phyloP scores from a whole-genome alignment of 2,113 vertebrate genomes.

The Leiothrix lutea region DNA sequence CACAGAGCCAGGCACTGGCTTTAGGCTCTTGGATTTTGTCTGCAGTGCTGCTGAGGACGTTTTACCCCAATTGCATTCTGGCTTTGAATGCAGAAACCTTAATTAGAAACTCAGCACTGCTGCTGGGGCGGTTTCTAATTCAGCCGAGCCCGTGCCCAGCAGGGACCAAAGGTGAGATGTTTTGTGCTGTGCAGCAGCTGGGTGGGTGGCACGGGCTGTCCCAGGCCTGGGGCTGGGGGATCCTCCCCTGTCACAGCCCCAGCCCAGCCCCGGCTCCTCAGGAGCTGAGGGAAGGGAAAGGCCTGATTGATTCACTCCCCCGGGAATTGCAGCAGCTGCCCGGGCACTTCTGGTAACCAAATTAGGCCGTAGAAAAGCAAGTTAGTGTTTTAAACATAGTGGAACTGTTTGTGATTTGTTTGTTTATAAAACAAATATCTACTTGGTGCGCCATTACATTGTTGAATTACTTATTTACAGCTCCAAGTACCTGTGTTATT shows the following conservation, averaged over 20 bases:
- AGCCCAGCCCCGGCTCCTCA: neutral
- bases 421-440: constrained; percentile 49
- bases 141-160: neutral
- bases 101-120: neutral
- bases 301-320: neutral
- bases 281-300: neutral
- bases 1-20: neutral
- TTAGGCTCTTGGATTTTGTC: neutral
- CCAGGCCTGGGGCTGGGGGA: fast-evolving
- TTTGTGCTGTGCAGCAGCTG: neutral
- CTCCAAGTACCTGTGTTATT: constrained; percentile 28
- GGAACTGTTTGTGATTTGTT: constrained; percentile 35
- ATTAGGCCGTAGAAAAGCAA: neutral
- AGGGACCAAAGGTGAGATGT: neutral
- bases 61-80: neutral
- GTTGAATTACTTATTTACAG: constrained; percentile 49
- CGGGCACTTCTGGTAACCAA: neutral
- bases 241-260: fast-evolving
- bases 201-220: neutral
- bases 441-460: neutral
- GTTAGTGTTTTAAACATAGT: constrained; percentile 9
- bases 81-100: neutral
- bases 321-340: neutral
- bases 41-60: neutral
- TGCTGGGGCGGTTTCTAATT: neutral